Conservation (phyloP, 1,140 invertebrate genomes). For the Drosophila yakuba region DNA sequence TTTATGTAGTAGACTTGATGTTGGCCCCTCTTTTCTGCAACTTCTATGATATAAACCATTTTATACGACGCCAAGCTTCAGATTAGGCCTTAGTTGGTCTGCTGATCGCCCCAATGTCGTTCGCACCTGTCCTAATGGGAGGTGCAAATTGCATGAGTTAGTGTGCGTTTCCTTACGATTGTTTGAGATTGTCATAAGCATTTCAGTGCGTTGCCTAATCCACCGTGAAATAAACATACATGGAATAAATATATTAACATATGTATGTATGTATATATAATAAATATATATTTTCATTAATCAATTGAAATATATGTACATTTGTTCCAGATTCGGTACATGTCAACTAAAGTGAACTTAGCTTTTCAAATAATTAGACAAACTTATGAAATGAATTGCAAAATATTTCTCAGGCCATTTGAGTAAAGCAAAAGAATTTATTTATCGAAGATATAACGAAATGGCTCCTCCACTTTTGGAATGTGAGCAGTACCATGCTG, state of each 20-base stretch:
- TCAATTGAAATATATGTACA: no score
- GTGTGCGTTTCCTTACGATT: conserved; percentile 31
- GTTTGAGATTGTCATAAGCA: conserved; percentile 30
- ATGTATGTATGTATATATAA: no score
- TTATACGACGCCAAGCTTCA: neutral
- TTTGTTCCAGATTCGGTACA: no score
- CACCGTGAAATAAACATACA: conserved; percentile 6
- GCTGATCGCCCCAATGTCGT: conserved; percentile 27
- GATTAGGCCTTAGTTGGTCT: conserved; percentile 26
- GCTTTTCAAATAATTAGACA: no score
- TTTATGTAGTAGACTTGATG: neutral
- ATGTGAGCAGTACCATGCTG: neutral
- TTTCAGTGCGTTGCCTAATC: conserved; percentile 1
- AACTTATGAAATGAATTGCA: no score
- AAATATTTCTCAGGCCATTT: no score
- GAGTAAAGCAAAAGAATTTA: neutral
- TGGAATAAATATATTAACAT: no score
- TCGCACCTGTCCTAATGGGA: conserved; percentile 44
- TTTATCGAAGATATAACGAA: neutral
- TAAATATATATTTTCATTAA: no score
- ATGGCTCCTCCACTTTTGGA: neutral
- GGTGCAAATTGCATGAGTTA: conserved; percentile 41
- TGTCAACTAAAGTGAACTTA: no score
- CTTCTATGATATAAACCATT: neutral
- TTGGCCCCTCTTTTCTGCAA: neutral